Percentiles rank a stretch among this genome's conserved stretches.
phyloP scores from a whole-genome alignment of 23 tunicate genomes.

The Trididemnum nubilum region DNA sequence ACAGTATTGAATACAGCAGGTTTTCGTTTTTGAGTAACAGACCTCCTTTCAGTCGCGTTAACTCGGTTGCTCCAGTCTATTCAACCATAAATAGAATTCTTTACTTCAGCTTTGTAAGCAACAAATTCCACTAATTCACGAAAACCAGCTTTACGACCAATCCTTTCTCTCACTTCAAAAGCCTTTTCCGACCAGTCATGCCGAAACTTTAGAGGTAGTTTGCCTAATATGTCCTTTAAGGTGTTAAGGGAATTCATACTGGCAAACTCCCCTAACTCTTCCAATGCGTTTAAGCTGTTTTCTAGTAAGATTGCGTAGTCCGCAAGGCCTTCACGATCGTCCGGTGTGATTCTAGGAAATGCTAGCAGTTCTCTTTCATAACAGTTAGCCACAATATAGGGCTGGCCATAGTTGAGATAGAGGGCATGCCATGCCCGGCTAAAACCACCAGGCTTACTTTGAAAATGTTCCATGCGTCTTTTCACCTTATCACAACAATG shows the following conservation, averaged over 20 bases:
- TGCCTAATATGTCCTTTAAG: no score
- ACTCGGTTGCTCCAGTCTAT: no score
- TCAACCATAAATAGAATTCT: no score
- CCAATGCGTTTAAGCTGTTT: neutral
- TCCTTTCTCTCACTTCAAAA: no score
- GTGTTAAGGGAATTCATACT: neutral
- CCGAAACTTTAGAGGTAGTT: no score
- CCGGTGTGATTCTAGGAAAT: neutral
- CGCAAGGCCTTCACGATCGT: neutral
- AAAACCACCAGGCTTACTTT: neutral
- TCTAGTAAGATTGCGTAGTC: neutral
- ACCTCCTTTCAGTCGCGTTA: no score
- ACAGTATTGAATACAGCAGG: no score
- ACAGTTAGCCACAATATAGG: neutral
- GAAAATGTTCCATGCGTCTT: neutral
- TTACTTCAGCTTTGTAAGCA: no score
- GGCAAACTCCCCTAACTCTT: neutral
- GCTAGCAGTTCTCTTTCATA: neutral
- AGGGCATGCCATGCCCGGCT: neutral
- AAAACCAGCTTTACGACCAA: no score
- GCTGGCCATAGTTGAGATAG: neutral
- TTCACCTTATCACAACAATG: neutral
- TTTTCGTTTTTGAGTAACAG: no score
- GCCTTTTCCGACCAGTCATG: no score
- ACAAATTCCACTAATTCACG: no score